Evolutionary conservation across 2,888 invertebrate genomes (phyloP).

Genomic region (Galeopsomyia nigrocyanea): DNA sequence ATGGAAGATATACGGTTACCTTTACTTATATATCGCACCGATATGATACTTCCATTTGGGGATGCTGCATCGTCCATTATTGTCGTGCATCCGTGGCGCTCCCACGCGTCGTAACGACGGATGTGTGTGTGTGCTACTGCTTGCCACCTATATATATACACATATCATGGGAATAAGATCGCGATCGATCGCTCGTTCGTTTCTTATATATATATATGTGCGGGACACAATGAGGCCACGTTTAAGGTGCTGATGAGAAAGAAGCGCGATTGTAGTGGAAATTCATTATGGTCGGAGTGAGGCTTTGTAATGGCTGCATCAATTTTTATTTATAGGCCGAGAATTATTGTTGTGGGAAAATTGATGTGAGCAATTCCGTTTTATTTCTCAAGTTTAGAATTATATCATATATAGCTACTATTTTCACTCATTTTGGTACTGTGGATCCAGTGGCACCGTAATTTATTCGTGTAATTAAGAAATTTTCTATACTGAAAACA

Average conservation of each 20-base stretch:
- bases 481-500: no score
- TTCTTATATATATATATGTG: no score
- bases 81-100: background rate
- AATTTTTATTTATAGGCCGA: no score
- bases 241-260: slow-evolving; percentile 5
- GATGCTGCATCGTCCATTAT: slow-evolving; percentile 2
- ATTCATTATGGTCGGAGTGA: slow-evolving; percentile 16
- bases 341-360: no score
- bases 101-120: background rate
- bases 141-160: background rate
- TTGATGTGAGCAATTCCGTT: no score
- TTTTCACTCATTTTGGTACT: no score
- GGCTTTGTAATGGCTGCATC: background rate
- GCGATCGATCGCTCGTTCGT: slow-evolving; percentile 16
- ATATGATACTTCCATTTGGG: slow-evolving; percentile 16
- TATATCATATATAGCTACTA: no score
- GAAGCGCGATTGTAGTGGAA: slow-evolving; percentile 6
- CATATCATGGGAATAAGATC: slow-evolving; percentile 32
- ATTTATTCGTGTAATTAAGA: no score
- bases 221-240: no score
- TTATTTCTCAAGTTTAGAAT: no score
- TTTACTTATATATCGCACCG: background rate
- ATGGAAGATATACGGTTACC: slow-evolving; percentile 23
- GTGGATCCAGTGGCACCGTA: no score
- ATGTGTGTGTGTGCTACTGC: background rate